These are phyloP conservation scores for Cantharis lateralis DNA, from an alignment of 2,888 invertebrate species.

Conservation along the genomic window DNA sequence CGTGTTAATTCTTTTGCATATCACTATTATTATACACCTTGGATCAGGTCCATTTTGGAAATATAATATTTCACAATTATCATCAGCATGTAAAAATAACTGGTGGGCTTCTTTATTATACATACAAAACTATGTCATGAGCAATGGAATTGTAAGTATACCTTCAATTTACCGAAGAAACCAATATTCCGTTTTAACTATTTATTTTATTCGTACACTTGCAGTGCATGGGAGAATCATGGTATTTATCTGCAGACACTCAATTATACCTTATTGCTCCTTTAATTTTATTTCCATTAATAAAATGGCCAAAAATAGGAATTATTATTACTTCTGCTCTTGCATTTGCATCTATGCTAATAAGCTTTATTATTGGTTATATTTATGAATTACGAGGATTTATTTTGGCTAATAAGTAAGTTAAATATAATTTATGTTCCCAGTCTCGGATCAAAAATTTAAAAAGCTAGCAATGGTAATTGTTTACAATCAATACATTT, in stretches of 20 bases:
- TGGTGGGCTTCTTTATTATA: not conserved
- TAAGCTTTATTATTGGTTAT: not conserved
- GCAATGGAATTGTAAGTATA: not conserved
- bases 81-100: conserved; percentile 31
- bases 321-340: not conserved
- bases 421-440: no score
- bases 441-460: no score
- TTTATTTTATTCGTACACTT: conserved; percentile 33
- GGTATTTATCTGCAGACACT: not conserved
- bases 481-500: not conserved
- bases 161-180: no score
- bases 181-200: not conserved
- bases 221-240: not conserved
- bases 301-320: not conserved
- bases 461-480: not conserved
- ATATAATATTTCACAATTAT: not conserved
- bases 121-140: conserved; percentile 13
- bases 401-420: not conserved
- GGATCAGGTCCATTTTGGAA: conserved; percentile 45
- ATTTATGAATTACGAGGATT: not conserved
- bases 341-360: not conserved
- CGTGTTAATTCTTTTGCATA: conserved; percentile 47
- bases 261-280: not conserved
- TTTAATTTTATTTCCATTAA: not conserved
- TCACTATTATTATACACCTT: conserved; percentile 35